Evolutionary conservation across 2,113 vertebrate species (phyloP).

Genomic region (Perccottus glenii): DNA sequence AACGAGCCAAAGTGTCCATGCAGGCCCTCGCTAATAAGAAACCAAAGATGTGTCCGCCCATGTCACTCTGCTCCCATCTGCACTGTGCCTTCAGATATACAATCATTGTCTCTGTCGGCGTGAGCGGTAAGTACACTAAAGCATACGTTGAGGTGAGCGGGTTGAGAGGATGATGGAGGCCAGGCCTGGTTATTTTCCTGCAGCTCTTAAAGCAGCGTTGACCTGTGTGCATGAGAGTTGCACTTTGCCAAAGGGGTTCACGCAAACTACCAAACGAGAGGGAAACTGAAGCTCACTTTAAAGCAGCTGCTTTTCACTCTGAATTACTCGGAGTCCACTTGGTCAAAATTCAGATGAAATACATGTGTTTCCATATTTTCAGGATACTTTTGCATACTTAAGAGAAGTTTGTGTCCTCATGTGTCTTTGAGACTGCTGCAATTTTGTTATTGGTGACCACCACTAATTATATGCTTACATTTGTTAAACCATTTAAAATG

Average conservation of each 20-base stretch:
- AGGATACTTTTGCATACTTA: neutral
- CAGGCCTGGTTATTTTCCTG: constrained; percentile 64
- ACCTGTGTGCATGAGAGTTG: constrained; percentile 63
- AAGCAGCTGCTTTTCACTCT: constrained; percentile 27
- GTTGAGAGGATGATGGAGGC: constrained; percentile 73
- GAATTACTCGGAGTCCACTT: neutral
- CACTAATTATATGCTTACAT: too few relatives aligned
- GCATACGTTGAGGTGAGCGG: constrained; percentile 63
- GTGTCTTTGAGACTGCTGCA: too few relatives aligned
- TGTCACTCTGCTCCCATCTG: constrained; percentile 60
- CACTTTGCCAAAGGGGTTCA: constrained; percentile 61
- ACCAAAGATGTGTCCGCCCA: constrained; percentile 63
- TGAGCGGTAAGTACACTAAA: constrained; percentile 65
- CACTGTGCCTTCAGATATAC: constrained; percentile 67
- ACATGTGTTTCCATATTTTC: neutral
- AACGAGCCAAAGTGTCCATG: constrained; percentile 67
- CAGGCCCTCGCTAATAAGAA: constrained; percentile 73
- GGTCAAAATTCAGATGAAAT: constrained; percentile 1
- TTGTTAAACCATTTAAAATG: too few relatives aligned
- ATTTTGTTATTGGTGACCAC: too few relatives aligned
- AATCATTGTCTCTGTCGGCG: constrained; percentile 59
- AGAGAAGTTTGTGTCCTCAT: too few relatives aligned
- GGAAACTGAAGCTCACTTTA: constrained; percentile 52
- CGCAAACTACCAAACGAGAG: constrained; percentile 53
- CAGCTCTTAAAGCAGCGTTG: constrained; percentile 62